Conservation (phyloP, 2,888 invertebrate species). For the Chrysopilus asiliformis region DNA sequence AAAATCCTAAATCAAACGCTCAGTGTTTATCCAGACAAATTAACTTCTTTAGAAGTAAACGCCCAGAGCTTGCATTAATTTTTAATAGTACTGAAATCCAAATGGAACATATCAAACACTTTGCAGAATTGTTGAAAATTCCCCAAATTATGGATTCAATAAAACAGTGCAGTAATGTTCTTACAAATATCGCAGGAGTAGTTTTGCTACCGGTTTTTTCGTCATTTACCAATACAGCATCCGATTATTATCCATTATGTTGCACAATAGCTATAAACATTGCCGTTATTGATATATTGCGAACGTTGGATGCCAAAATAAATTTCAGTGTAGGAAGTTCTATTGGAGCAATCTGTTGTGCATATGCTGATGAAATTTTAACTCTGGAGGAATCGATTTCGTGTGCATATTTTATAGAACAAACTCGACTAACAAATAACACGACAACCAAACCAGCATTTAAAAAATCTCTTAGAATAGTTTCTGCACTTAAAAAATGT, state of each 20-base stretch:
- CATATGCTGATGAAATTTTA: constrained; percentile 86
- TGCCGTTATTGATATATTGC: constrained; percentile 48
- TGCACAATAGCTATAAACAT: constrained; percentile 56
- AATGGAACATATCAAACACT: no score
- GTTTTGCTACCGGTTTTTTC: no score
- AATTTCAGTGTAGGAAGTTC: constrained; percentile 79
- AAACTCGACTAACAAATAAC: no score
- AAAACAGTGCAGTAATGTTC: constrained; percentile 41
- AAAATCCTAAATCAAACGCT: constrained; percentile 16
- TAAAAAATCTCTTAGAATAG: no score
- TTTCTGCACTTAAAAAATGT: no score
- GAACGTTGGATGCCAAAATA: constrained; percentile 45
- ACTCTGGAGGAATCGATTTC: constrained; percentile 77
- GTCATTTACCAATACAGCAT: constrained; percentile 60
- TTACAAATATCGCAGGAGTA: no score
- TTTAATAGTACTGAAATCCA: constrained; percentile 81
- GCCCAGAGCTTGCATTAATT: constrained; percentile 70
- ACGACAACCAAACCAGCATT: no score
- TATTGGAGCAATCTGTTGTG: constrained; percentile 88
- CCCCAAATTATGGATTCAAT: constrained; percentile 61
- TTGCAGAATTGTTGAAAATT: constrained; percentile 55
- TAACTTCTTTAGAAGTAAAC: constrained; percentile 46
- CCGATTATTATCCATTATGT: no score
- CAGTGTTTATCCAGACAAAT: constrained; percentile 38
- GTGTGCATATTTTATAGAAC: constrained; percentile 71